Conservation (phyloP, 2,113 vertebrate species). For the Hemibagrus wyckioides region DNA sequence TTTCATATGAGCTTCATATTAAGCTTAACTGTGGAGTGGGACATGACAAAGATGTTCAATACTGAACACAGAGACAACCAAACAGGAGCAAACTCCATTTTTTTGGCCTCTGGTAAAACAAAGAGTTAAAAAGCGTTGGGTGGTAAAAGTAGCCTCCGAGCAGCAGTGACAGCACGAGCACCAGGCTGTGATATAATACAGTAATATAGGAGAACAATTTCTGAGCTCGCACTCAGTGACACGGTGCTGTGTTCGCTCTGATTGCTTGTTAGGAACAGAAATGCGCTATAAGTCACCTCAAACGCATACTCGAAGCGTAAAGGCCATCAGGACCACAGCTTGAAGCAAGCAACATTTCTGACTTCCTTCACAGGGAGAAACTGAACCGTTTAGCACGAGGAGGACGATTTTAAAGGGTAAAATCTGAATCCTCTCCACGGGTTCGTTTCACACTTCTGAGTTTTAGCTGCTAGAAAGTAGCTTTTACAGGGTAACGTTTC, state of each 20-base stretch:
- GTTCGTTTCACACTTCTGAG: not conserved
- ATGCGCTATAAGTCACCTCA: conserved; percentile 6
- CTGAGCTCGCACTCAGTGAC: conserved; percentile 21
- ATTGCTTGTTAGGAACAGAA: conserved; percentile 35
- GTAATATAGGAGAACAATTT: conserved; percentile 7
- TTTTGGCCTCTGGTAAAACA: no score
- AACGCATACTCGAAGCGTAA: conserved; percentile 27
- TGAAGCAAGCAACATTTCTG: conserved; percentile 39
- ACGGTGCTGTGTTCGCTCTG: not conserved
- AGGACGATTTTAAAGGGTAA: not conserved
- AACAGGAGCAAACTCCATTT: no score
- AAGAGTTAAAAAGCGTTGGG: not conserved
- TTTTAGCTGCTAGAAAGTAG: conserved; percentile 7
- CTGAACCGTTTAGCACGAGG: not conserved
- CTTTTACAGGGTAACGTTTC: not conserved
- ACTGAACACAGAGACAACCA: no score
- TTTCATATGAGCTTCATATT: no score
- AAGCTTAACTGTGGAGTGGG: no score
- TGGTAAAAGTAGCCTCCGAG: not conserved
- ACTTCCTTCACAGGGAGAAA: conserved; percentile 37
- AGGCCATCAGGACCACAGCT: conserved; percentile 36
- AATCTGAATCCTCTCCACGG: no score
- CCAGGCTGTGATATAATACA: conserved; percentile 29
- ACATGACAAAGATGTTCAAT: no score
- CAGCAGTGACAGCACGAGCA: not conserved